Conservation (phyloP, 92 coral and sea anemone species). For the Meandrina meandrites region DNA sequence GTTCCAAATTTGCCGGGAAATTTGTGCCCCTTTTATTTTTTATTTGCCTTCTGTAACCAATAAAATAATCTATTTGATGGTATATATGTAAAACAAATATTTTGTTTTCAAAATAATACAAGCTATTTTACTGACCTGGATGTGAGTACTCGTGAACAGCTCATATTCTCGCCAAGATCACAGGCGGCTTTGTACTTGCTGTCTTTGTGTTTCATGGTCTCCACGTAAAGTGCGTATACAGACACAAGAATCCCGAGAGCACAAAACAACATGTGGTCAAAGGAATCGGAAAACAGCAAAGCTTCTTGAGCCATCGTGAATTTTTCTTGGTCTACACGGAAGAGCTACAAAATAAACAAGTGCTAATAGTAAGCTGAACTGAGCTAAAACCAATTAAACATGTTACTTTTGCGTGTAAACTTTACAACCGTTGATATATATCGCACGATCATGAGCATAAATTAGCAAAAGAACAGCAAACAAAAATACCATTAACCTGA, state of each 20-base stretch:
- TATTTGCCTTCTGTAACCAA: too few species aligned
- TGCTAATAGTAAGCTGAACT: neutral
- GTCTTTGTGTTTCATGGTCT: slow-evolving; percentile 64
- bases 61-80: too few species aligned
- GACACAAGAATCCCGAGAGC: slow-evolving; percentile 66
- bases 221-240: slow-evolving; percentile 70
- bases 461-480: neutral
- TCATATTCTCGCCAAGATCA: slow-evolving; percentile 75
- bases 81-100: too few species aligned
- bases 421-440: neutral
- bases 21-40: too few species aligned
- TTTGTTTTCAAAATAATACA: neutral
- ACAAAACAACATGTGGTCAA: slow-evolving; percentile 50
- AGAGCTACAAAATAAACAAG: neutral
- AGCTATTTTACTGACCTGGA: slow-evolving; percentile 56
- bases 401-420: neutral
- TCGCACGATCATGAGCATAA: neutral
- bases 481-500: neutral
- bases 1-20: too few species aligned
- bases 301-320: neutral
- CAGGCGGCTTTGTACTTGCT: slow-evolving; percentile 75
- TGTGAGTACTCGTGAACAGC: slow-evolving; percentile 79
- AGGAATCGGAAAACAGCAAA: slow-evolving; percentile 15
- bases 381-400: neutral
- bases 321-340: neutral